phyloP scores from a whole-genome alignment of 1,140 invertebrate species.

The Myzus persicae region DNA sequence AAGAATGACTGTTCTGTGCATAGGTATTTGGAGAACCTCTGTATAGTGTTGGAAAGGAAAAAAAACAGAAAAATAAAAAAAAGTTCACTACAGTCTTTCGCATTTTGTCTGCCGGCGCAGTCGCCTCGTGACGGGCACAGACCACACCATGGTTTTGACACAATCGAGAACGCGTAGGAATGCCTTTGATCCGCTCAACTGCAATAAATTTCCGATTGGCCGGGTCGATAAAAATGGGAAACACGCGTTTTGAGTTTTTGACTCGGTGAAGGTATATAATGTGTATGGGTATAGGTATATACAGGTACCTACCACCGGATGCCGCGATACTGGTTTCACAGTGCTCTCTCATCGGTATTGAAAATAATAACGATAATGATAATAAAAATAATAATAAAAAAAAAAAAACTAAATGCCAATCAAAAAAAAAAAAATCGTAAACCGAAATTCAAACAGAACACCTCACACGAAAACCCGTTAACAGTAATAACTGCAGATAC shows the following conservation, averaged over 20 bases:
- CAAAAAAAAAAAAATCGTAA: neutral
- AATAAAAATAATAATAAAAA: neutral
- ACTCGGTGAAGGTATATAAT: neutral
- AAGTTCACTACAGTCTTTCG: neutral
- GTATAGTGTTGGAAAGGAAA: neutral
- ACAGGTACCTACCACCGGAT: neutral
- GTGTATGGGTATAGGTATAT: neutral
- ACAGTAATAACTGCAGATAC: neutral
- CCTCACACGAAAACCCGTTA: conserved; percentile 18
- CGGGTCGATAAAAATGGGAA: conserved; percentile 49
- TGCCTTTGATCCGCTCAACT: conserved; percentile 42
- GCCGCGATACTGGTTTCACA: conserved; percentile 14
- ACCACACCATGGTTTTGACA: conserved; percentile 51
- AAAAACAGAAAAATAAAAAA: neutral
- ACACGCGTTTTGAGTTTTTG: conserved; percentile 49
- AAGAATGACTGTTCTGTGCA: neutral
- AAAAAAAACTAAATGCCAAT: neutral
- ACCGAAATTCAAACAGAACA: neutral
- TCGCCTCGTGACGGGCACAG: conserved; percentile 35
- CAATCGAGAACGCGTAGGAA: conserved; percentile 53
- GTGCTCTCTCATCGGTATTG: neutral
- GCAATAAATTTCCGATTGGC: conserved; percentile 53
- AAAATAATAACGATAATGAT: neutral
- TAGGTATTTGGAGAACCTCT: conserved; percentile 3
- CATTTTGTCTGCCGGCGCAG: neutral